phyloP scores from a whole-genome alignment of 2,797 vertebrate species.

The Okamejei kenojei region DNA sequence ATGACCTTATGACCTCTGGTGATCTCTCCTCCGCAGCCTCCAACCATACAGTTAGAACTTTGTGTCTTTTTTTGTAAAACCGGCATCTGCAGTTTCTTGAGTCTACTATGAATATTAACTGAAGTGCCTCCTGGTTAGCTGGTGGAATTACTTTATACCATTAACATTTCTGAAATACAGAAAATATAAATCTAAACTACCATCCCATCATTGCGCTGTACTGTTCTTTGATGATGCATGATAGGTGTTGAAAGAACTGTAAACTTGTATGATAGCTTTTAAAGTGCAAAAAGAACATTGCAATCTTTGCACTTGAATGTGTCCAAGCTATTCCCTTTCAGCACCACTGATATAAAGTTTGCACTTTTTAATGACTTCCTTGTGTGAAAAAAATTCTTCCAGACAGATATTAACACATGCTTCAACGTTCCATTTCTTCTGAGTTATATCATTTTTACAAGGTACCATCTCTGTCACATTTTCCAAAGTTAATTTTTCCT shows the following conservation, averaged over 20 bases:
- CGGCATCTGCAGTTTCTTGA: no score
- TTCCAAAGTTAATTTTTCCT: neutral
- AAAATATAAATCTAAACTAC: neutral
- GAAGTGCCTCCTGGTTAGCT: no score
- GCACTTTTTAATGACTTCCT: neutral
- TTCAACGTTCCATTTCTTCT: neutral
- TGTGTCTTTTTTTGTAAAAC: no score
- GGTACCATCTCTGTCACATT: neutral
- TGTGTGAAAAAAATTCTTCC: neutral
- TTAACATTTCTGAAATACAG: neutral
- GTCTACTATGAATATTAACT: no score
- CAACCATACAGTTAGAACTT: no score
- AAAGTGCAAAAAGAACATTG: neutral
- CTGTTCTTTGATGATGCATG: neutral
- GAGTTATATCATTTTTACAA: neutral
- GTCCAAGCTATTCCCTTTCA: neutral
- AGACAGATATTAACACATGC: neutral
- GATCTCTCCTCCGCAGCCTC: no score
- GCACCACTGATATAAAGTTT: neutral
- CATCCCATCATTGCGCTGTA: neutral
- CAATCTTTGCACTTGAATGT: neutral
- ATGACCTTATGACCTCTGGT: no score
- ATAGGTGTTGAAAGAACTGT: neutral
- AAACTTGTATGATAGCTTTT: neutral
- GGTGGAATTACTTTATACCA: neutral